Evolutionary conservation across 2,113 vertebrate genomes (phyloP), one percentile per base, ranked within the genome.

Genomic region (Misgurnus anguillicaudatus): DNA sequence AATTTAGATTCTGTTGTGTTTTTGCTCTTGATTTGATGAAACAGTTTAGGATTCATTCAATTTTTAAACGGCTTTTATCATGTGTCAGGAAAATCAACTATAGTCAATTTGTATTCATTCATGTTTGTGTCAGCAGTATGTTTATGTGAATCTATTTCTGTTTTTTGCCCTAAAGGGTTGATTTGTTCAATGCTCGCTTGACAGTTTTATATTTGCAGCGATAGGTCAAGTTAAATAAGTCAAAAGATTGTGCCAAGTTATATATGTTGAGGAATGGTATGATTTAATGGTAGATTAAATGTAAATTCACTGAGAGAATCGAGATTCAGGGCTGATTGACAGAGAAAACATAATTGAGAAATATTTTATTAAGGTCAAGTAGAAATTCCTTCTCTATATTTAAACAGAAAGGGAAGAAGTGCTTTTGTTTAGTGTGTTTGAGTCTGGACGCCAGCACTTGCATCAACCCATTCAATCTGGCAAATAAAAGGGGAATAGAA

Each of bases 401-500:
- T 3, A 31, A 31, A 31, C 24, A 31, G 1, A 31, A 31, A 31
- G 24, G 24, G 24, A 2, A 31, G 24, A 31, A 31, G 24, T 31
- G 24, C 24, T 31, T 31, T 31, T 31, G 24, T 31, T 31, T 31
- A 31, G 24, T 31, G 24, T 31, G 24, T 31, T 31, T 31, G 83
- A 87, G 55, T 1, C 9, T 31, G 86, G 84, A 83, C 83, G 78
- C 74, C 65, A 78, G 38, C 77, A 82, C 82, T 91, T 92, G 91
- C 90, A 90, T 89, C 91, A 88, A 77, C 8, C 9, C n/a, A 36
- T 88, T 85, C 67, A 7, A 84, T 83, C 83, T 58, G 64, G 48
- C 67, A 45, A 81, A 84, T 80, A 82, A 63, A 71, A 68, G 77
- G 85, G 79, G 78, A 47, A 60, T 42, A 21, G 68, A 80, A 76